Evolutionary conservation across 1,140 invertebrate genomes (phyloP), one percentile per base, ranked within the genome.

Genomic region (Drosophila lowei): DNA sequence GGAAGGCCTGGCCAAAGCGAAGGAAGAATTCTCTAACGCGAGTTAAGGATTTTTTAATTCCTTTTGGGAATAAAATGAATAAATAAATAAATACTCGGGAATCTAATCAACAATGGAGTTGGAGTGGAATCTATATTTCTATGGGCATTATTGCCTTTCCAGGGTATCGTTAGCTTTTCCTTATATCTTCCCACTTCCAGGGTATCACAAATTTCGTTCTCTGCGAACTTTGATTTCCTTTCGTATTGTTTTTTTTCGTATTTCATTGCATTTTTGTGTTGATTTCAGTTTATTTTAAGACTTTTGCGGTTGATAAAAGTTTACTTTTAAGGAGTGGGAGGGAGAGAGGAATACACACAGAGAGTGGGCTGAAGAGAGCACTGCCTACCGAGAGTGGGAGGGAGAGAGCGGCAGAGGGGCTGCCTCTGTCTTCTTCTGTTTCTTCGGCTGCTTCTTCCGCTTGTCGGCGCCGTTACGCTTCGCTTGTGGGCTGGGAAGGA

Each of bases 231-330:
- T 38, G 34, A 11, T 38, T 38, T 13, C 3, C 34, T 28, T 52
- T 28, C 55, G 44, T 57, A 23, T 28, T 34, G n/a, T 34, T 34
- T 38, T 38, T 13, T 38, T 23, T 49, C 15, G 42, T 57, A n/a
- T 57, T 49, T 38, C 11, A 38, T 13, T 38, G 34, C 34, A 38
- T 60, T 60, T 15, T 23, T 65, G 42, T 66, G 23, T 50, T 61
- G 46, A 16, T 28, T 66, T 28, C 43, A 43, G 53, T 59, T 25
- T 68, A 71, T 68, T 68, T 71, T 68, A 55, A 64, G 65, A 15
- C 11, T 38, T 46, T 64, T 65, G 50, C 5, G 52, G 41, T 50
- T 66, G 64, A 18, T 52, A 61, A 53, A 63, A 52, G 53, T 30
- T 15, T 42, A 28, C 25, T 48, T 13, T 38, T 23, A 50, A 47